Evolutionary conservation across 2,888 invertebrate genomes (phyloP), one percentile per base, ranked within the genome.

Genomic region (Tridacna crocea): DNA sequence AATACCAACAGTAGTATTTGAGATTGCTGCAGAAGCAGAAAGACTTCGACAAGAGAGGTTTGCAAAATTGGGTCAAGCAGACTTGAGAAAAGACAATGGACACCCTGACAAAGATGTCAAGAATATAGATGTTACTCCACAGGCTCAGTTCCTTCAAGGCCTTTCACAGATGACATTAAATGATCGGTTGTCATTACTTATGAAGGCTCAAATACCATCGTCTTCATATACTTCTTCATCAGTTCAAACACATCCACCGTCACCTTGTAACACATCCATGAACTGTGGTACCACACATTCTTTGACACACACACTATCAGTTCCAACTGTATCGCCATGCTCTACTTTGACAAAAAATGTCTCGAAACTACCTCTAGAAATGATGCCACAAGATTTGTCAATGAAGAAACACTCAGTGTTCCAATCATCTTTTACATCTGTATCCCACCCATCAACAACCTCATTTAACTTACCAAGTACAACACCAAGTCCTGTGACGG

Each of bases 1-100:
- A 24, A 86, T 86, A 55, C 85, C 85, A 17, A 82, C 83, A 11
- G 83, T 83, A 11, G 85, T 83, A 10, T 65, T 79, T 47, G 85
- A 86, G 72, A 63, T 83, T 36, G 61, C 82, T 11, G 79, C 72
- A 26, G 77, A 81, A 26, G 72, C 77, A 6, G 85, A 81, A 75
- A 63, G 72, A 55, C 36, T 72, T 3, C 63, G 77, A 13, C 73
- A 65, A 47, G 72, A 75, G 22, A 63, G 66, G 72, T 46, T 61
- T 3, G 58, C 74, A 19, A 74, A 65, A 76, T 26, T 60, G 27
- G n/a, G 15, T 19, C 68, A 70, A 13, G 26, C 24, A 73, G 73
- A 58, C 36, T n/a, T 27, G 2, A 58, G 36, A 60, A 15, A 12
- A n/a, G n/a, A 22, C 0, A 60, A 13, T 15, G 8, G 12, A 60